Conservation (phyloP, 2,888 invertebrate genomes). For the Eupithecia dodoneata region DNA sequence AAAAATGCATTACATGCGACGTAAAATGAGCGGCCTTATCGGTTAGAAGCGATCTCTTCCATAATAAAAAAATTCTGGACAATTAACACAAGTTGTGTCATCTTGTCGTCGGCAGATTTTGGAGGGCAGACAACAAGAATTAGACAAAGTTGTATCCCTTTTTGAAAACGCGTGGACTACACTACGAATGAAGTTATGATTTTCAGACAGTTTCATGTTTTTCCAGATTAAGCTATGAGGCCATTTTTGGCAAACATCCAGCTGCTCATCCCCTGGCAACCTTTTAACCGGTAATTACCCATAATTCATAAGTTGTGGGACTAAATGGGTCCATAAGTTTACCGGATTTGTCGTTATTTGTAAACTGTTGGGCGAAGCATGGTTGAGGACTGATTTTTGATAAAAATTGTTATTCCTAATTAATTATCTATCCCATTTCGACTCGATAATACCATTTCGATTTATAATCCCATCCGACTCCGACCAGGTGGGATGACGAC, state of each 20-base stretch:
- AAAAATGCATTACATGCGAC: too few species aligned
- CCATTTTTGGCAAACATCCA: constrained; percentile 33
- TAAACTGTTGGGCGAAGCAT: neutral
- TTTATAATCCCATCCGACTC: too few species aligned
- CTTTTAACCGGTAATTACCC: constrained; percentile 44
- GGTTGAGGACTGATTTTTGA: neutral
- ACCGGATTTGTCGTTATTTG: constrained; percentile 8
- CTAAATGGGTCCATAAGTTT: constrained; percentile 19
- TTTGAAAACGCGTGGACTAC: neutral
- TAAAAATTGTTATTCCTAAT: too few species aligned
- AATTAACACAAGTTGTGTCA: too few species aligned
- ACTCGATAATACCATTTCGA: too few species aligned
- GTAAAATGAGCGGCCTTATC: too few species aligned
- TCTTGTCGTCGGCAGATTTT: too few species aligned
- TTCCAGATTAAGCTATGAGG: constrained; percentile 12
- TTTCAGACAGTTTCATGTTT: constrained; percentile 1
- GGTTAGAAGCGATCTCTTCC: too few species aligned
- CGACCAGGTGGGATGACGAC: too few species aligned
- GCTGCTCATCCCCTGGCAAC: constrained; percentile 35
- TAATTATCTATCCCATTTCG: too few species aligned
- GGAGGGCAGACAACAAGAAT: too few species aligned
- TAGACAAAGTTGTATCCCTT: neutral
- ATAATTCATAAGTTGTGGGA: constrained; percentile 39
- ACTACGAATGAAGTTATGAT: neutral
- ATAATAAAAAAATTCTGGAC: too few species aligned